phyloP scores from a whole-genome alignment of 2,888 invertebrate species.

The Eudasyphora cyanicolor region DNA sequence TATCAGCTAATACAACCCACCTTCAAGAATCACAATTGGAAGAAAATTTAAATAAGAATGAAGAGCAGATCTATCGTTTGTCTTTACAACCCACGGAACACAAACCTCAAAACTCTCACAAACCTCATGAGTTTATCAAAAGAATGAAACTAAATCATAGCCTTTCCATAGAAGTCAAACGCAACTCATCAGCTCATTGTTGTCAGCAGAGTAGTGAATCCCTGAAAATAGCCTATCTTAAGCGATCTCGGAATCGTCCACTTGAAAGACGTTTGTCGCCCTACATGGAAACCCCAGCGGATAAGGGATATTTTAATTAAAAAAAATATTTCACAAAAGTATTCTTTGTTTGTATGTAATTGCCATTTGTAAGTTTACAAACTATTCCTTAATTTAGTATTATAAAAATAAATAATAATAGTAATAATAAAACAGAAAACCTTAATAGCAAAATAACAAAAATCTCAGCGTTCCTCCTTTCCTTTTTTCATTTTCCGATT shows the following conservation, averaged over 20 bases:
- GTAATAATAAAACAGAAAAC: constrained; percentile 14
- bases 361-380: neutral
- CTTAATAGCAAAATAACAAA: neutral
- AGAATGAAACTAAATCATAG: constrained; percentile 4
- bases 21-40: neutral
- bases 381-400: constrained; percentile 24
- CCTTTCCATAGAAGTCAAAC: neutral
- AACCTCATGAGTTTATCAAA: neutral
- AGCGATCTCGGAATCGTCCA: constrained; percentile 48
- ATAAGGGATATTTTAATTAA: constrained; percentile 63
- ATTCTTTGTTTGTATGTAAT: constrained; percentile 7
- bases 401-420: constrained; percentile 26
- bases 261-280: constrained; percentile 60
- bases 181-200: neutral
- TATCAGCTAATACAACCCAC: too few species aligned
- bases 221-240: neutral
- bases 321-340: neutral
- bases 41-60: constrained; percentile 17
- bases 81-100: neutral
- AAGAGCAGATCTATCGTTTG: constrained; percentile 30
- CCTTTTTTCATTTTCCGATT: too few species aligned
- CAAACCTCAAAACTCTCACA: neutral
- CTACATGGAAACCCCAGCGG: constrained; percentile 65
- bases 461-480: neutral
- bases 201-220: neutral